Base-by-base conservation (phyloP, 2,113 vertebrate species). In the Rhombomys opimus region DNA sequence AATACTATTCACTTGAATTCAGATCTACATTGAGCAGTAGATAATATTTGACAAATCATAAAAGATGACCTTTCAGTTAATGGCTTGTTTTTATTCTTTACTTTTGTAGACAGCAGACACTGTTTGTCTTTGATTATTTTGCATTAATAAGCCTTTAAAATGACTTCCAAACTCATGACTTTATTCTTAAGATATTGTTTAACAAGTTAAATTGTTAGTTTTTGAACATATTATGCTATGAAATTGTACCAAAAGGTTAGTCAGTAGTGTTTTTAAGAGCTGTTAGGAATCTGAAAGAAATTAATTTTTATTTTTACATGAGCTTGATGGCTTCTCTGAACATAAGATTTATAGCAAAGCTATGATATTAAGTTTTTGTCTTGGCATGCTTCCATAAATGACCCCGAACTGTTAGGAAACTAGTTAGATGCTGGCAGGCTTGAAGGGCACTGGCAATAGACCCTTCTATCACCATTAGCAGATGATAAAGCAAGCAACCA, bases 1-100 rank as follows among this genome's bases (percentile, higher is more conserved):
- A 82, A 85, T 91, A 75, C 30, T 32, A n/a, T 96, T 95, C 54
- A 70, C 13, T 89, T 93, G 88, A 89, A 90, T 84, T 86, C 50
- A 91, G 82, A 32, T 25, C 46, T 89, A 38, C 9, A 32, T 22
- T 93, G 27, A 95, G 30, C 52, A 80, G 7, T 70, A 41, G 46
- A 86, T 70, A n/a, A 32, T n/a, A 67, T 57, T 70, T 90, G 91
- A 46, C 94, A 95, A 67, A 35, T 76, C 61, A 63, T 4, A 86
- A 50, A 25, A 77, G 59, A n/a, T 67, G 59, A 65, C 41, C 17
- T 85, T 54, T 72, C 35, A 61, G 20, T n/a, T 92, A 84, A 75
- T 75, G 82, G n/a, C 12, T 75, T 35, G 59, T 50, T 52, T 63
- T 88, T 59, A 46, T 72, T 11, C 46, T 32, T 81, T 10, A 11